phyloP scores from a whole-genome alignment of 2,113 vertebrate genomes.

The Gobiocypris rarus region DNA sequence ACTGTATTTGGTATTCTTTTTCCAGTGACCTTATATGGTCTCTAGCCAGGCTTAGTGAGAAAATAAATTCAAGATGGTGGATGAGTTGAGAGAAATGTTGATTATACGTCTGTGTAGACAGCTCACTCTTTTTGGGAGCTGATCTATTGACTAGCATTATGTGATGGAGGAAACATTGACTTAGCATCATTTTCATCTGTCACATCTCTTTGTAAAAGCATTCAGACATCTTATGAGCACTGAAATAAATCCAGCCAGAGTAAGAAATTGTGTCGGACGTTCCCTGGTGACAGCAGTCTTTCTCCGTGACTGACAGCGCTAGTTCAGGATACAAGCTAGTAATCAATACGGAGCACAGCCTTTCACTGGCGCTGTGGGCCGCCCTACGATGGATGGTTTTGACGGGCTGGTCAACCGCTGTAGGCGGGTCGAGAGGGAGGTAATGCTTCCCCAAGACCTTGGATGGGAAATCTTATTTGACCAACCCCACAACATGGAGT shows the following conservation, averaged over 20 bases:
- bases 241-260: conserved; percentile 49
- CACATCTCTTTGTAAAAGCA: conserved; percentile 25
- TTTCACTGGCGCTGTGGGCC: not conserved
- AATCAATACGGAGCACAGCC: conserved; percentile 50
- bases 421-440: conserved; percentile 1
- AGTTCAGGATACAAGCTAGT: conserved; percentile 51
- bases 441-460: not conserved
- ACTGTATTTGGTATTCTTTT: not conserved
- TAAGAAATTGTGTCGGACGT: conserved; percentile 42
- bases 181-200: conserved; percentile 20
- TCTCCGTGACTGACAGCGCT: conserved; percentile 52
- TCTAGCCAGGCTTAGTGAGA: not conserved
- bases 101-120: conserved; percentile 3
- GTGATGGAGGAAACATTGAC: conserved; percentile 13
- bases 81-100: not conserved
- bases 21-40: not conserved
- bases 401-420: conserved; percentile 11
- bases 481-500: not conserved
- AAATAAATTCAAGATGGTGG: not conserved
- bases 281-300: conserved; percentile 43
- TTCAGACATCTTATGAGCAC: conserved; percentile 42
- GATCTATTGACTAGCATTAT: conserved; percentile 22
- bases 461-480: conserved; percentile 24
- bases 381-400: conserved; percentile 41
- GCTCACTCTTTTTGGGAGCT: conserved; percentile 5